Conservation (phyloP, 2,113 vertebrate genomes). For the Xyliphius kryptos region DNA sequence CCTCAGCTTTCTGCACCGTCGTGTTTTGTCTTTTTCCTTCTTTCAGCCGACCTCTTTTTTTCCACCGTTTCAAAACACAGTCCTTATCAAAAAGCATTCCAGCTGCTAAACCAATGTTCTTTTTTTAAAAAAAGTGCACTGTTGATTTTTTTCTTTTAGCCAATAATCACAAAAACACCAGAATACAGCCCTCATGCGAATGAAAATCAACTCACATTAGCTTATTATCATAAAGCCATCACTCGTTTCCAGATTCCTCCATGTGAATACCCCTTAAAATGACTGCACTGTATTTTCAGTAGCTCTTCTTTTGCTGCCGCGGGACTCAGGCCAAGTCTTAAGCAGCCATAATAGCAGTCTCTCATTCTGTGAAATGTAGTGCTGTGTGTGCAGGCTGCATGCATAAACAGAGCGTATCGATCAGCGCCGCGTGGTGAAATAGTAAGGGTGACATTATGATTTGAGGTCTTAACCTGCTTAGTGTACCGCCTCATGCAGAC, state of each 20-base stretch:
- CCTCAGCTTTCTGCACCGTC: constrained; percentile 22
- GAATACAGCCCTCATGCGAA: neutral
- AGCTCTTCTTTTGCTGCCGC: constrained; percentile 13
- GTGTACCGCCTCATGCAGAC: constrained; percentile 23
- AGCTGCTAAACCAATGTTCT: neutral
- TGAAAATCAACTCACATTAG: neutral
- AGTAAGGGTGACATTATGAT: constrained; percentile 38
- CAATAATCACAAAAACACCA: neutral
- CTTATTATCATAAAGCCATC: constrained; percentile 13
- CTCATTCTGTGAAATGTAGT: constrained; percentile 39
- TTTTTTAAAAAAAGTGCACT: constrained; percentile 4
- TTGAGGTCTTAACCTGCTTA: constrained; percentile 37
- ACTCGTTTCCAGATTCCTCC: neutral
- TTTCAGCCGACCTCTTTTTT: neutral
- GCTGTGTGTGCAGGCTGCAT: constrained; percentile 33
- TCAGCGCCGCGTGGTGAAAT: constrained; percentile 38
- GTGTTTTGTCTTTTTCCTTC: neutral
- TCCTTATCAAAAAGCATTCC: neutral
- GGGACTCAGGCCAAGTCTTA: constrained; percentile 39
- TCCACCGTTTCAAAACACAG: neutral
- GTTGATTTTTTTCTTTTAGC: neutral
- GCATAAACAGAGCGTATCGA: constrained; percentile 43
- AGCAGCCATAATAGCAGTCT: constrained; percentile 41
- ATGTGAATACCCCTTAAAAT: neutral
- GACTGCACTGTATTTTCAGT: constrained; percentile 14